Percentiles rank a stretch among this genome's conserved stretches.
phyloP scores from a whole-genome alignment of 1,140 invertebrate genomes.

The Vanessa atalanta region DNA sequence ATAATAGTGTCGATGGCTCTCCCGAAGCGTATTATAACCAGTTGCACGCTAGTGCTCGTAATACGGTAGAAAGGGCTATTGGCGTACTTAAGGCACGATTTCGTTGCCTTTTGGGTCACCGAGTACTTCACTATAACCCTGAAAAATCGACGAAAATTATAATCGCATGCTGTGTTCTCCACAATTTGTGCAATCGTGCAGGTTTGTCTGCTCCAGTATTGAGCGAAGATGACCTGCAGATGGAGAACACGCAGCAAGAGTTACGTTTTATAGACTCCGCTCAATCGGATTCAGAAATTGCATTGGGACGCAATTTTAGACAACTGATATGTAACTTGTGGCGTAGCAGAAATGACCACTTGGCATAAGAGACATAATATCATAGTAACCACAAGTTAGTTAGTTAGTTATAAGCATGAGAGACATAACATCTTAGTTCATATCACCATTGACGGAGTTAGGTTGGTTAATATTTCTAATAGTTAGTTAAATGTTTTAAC shows the following conservation, averaged over 20 bases:
- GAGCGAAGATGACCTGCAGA: background rate
- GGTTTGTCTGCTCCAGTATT: background rate
- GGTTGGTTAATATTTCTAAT: no score
- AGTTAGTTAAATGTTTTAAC: no score
- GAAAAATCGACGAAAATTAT: slow-evolving; percentile 30
- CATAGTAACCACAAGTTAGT: no score
- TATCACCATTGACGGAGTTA: no score
- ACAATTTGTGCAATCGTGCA: slow-evolving; percentile 24
- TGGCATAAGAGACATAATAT: no score
- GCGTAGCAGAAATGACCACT: no score
- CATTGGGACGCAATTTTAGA: no score
- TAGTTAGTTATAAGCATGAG: no score
- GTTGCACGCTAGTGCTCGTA: slow-evolving; percentile 28
- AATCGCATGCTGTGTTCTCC: slow-evolving; percentile 36
- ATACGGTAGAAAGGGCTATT: slow-evolving; percentile 35
- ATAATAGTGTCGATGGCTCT: slow-evolving; percentile 15
- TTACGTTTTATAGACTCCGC: no score
- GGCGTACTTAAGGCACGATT: slow-evolving; percentile 28
- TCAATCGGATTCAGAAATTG: no score
- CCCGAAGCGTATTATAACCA: slow-evolving; percentile 33
- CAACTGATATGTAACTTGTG: no score
- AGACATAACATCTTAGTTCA: no score
- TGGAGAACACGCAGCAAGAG: background rate
- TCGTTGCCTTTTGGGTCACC: slow-evolving; percentile 27
- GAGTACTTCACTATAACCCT: slow-evolving; percentile 35